phyloP scores from a whole-genome alignment of 1,140 invertebrate genomes.

The Pachypsylla venusta region DNA sequence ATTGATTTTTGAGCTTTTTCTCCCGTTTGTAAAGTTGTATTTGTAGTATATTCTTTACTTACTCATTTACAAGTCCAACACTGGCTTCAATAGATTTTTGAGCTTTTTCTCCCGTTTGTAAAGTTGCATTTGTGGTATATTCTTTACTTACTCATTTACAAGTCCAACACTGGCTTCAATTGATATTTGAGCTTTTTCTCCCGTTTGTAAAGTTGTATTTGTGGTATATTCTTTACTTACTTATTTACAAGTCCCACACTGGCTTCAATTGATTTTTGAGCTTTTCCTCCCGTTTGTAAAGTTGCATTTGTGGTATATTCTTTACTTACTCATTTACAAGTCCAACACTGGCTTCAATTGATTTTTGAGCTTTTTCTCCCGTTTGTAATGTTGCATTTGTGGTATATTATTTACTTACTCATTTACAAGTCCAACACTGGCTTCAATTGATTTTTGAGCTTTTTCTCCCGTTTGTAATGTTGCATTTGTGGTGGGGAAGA shows the following conservation, averaged over 20 bases:
- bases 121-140: constrained; percentile 31
- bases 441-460: constrained; percentile 31
- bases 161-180: constrained; percentile 31
- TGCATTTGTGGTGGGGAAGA: constrained; percentile 33
- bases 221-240: constrained; percentile 31
- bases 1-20: constrained; percentile 31
- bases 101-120: constrained; percentile 30
- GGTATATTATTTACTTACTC: constrained; percentile 31
- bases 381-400: constrained; percentile 30
- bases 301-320: constrained; percentile 32
- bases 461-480: constrained; percentile 30
- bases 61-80: constrained; percentile 32
- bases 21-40: constrained; percentile 29
- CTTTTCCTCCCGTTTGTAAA: constrained; percentile 30
- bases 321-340: constrained; percentile 32
- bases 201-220: constrained; percentile 29
- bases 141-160: constrained; percentile 31
- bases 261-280: constrained; percentile 31
- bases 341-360: constrained; percentile 30
- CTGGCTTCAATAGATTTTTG: constrained; percentile 31
- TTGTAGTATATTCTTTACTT: constrained; percentile 29
- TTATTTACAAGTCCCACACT: constrained; percentile 31
- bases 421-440: constrained; percentile 31
- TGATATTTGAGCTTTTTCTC: constrained; percentile 30
- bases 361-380: constrained; percentile 31